phyloP scores from a whole-genome alignment of 1,140 invertebrate genomes.

The Bombus difficillimus region DNA sequence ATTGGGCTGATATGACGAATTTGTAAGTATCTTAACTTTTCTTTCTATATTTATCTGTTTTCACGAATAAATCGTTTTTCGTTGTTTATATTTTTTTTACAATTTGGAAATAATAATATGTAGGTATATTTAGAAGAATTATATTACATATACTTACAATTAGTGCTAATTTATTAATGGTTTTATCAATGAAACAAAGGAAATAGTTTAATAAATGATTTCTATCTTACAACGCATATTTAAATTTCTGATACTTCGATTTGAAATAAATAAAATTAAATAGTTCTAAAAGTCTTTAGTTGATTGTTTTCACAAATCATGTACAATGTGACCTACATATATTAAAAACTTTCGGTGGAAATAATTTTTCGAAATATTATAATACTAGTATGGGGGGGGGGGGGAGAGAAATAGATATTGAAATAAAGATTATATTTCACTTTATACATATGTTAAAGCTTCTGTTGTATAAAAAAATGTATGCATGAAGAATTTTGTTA shows the following conservation, averaged over 20 bases:
- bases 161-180: not conserved
- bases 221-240: not conserved
- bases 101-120: not conserved
- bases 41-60: not conserved
- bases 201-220: not conserved
- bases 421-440: not conserved
- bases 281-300: not conserved
- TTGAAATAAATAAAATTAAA: not conserved
- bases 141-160: not conserved
- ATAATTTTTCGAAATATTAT: not conserved
- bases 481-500: not conserved
- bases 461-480: not conserved
- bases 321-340: not conserved
- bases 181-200: not conserved
- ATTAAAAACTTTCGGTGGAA: not conserved
- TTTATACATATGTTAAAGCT: not conserved
- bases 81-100: not conserved
- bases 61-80: not conserved
- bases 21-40: constrained; percentile 7
- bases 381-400: not conserved
- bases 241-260: not conserved
- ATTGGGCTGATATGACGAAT: not conserved
- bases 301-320: not conserved
- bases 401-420: too few species aligned
- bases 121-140: not conserved